phyloP scores from a whole-genome alignment of 2,113 vertebrate genomes.

The Oryzias woworae region DNA sequence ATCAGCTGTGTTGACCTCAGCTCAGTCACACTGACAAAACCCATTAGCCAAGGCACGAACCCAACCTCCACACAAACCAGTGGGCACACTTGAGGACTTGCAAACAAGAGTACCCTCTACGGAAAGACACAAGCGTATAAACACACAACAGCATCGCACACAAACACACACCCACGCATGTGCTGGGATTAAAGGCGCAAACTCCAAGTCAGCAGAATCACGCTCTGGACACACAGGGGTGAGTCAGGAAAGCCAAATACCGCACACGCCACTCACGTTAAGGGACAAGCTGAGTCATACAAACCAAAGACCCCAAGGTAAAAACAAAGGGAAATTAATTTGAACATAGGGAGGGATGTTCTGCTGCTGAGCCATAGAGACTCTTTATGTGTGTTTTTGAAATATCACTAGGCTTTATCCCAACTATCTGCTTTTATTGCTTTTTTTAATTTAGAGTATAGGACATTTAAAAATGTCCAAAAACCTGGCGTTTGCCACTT shows the following conservation, averaged over 20 bases:
- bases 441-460: no score
- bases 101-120: conserved; percentile 25
- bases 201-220: conserved; percentile 60
- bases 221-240: conserved; percentile 47
- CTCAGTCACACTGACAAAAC: conserved; percentile 64
- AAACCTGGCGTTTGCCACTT: no score
- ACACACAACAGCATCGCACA: conserved; percentile 8
- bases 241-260: conserved; percentile 51
- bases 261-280: conserved; percentile 15
- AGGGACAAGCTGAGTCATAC: conserved; percentile 34
- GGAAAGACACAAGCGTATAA: conserved; percentile 12
- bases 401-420: no score
- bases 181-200: conserved; percentile 48
- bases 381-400: not conserved
- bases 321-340: conserved; percentile 19
- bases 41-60: conserved; percentile 42
- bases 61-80: conserved; percentile 17
- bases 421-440: no score
- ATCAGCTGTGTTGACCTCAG: conserved; percentile 52
- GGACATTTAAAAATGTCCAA: no score
- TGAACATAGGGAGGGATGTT: conserved; percentile 25
- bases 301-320: conserved; percentile 18
- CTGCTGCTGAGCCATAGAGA: conserved; percentile 17
- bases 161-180: conserved; percentile 10
- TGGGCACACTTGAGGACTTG: conserved; percentile 18